A percentile compares a stretch with the other conserved stretches of the same genome.
Conservation (phyloP, 2,113 vertebrate genomes). For the Formicarius rufipectus region DNA sequence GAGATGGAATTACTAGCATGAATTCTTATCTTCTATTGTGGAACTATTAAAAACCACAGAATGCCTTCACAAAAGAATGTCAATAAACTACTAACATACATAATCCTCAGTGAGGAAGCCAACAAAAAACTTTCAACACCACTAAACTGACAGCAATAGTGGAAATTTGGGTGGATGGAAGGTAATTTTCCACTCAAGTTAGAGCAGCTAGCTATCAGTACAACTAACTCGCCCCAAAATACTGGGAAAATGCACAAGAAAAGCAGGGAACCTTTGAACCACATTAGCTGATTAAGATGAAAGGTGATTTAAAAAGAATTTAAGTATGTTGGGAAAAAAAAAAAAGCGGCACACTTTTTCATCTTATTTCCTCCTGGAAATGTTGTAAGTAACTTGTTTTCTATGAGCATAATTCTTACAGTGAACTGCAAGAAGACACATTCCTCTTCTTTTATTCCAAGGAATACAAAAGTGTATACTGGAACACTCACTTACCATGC, state of each 20-base stretch:
- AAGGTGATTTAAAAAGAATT: not conserved
- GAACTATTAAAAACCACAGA: not conserved
- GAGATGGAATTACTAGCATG: not conserved
- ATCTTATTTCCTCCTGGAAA: not conserved
- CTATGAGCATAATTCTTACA: not conserved
- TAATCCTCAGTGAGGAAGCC: not conserved
- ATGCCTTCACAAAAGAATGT: not conserved
- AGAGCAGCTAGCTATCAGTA: not conserved
- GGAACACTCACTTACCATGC: conserved; percentile 83
- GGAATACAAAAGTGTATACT: not conserved
- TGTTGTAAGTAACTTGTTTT: not conserved
- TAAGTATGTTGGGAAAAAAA: not conserved
- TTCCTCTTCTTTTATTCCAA: not conserved
- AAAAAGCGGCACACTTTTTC: not conserved
- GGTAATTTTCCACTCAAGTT: not conserved
- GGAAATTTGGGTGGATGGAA: not conserved
- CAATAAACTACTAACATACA: not conserved
- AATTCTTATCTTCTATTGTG: not conserved
- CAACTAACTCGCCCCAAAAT: not conserved
- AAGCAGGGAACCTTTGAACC: not conserved
- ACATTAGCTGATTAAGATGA: not conserved
- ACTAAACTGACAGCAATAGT: not conserved
- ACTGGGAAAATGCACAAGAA: not conserved
- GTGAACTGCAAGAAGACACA: not conserved
- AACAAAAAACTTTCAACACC: not conserved